Evolutionary conservation across 2,113 vertebrate species (phyloP).

Genomic region (Chaetodon trifascialis): DNA sequence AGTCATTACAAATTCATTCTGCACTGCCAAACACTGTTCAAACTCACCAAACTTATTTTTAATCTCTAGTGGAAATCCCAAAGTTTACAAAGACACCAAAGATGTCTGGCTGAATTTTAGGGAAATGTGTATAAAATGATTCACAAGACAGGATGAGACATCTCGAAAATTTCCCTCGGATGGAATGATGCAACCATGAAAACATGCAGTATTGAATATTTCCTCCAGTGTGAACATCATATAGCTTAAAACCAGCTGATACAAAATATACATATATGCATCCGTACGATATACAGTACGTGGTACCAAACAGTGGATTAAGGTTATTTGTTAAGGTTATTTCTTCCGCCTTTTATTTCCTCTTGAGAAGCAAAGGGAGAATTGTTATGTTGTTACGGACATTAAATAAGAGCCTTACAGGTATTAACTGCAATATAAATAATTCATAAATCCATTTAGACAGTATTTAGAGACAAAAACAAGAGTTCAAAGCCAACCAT

Average conservation of each 20-base stretch:
- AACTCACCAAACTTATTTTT: constrained; percentile 3
- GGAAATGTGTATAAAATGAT: background rate
- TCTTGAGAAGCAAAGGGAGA: background rate
- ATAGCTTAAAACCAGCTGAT: background rate
- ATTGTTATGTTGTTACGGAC: background rate
- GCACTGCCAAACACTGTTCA: constrained; percentile 13
- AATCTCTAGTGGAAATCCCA: background rate
- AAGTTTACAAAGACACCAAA: background rate
- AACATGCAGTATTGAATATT: background rate
- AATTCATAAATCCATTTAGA: constrained; percentile 5
- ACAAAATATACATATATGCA: background rate
- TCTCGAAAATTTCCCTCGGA: background rate
- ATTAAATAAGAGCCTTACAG: background rate
- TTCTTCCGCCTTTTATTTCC: background rate
- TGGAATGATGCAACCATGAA: background rate
- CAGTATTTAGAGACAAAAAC: constrained; percentile 4
- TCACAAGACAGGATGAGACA: background rate
- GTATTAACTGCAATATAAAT: constrained; percentile 21
- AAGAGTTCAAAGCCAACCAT: constrained; percentile 6
- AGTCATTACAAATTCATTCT: constrained; percentile 12
- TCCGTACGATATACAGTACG: background rate
- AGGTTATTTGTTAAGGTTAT: background rate
- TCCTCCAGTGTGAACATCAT: background rate
- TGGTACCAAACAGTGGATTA: background rate
- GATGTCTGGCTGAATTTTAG: background rate